Evolutionary conservation across 2,888 invertebrate genomes (phyloP), one percentile per base, ranked within the genome.

Genomic region (Thalpophila matura): DNA sequence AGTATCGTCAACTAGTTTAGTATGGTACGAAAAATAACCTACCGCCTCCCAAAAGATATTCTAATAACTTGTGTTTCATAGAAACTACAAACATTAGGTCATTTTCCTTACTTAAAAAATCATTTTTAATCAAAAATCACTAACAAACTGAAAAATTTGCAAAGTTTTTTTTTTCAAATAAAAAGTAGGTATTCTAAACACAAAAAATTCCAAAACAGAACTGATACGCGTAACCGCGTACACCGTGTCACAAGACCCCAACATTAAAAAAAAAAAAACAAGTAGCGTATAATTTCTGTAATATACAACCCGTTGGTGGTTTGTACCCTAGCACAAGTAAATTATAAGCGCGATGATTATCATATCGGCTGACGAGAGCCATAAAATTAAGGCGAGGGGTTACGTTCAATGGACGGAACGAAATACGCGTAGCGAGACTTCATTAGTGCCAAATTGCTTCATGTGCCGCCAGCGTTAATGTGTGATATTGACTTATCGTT

Each of bases 341-440:
- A 87, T 88, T 83, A 85, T 83, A 86, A 85, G 77, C 81, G 80
- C 76, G 83, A 86, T 86, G 83, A 84, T 86, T 87, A 88, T 87
- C 86, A 85, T 84, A 87, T 87, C 81, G 77, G 68, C 66, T 66
- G 76, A 72, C 80, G 79, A 86, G 83, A 77, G 77, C 80, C 82
- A 83, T 88, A 87, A 86, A 87, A 83, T 83, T 81, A 83, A 83
- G 68, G 82, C 74, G 85, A 84, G 88, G 88, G 88, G 88, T 85
- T 85, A 83, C 73, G 84, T 63, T 74, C 86, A 86, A 68, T 81
- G 83, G 84, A 84, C 79, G 86, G 84, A 84, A 86, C 86, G 86
- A 83, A 84, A 81, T 35, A 53, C 26, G 24, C 47, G 31, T 35
- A 56, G 26, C 47, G 27, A 74, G 76, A 82, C 88, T 88, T 89